Conservation (phyloP, 2,888 invertebrate genomes). For the Agrilus mali region DNA sequence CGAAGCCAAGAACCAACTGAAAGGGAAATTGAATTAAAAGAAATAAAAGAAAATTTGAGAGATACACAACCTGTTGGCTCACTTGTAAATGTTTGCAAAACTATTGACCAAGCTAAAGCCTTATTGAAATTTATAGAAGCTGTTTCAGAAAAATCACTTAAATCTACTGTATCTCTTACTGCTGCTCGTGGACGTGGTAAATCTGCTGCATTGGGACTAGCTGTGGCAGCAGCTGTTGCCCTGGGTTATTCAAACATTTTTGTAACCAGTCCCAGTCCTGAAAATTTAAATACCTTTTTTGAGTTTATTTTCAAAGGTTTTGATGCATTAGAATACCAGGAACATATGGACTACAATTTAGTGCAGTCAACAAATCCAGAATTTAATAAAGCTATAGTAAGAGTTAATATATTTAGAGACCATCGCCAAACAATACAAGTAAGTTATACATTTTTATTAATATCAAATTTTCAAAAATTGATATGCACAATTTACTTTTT, state of each 20-base stretch:
- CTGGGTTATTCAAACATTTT: constrained; percentile 83
- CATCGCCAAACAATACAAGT: constrained; percentile 90
- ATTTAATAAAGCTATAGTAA: constrained; percentile 89
- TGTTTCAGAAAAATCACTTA: constrained; percentile 78
- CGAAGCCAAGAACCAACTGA: constrained; percentile 35
- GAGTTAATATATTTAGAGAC: constrained; percentile 82
- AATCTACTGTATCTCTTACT: constrained; percentile 88
- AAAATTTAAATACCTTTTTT: constrained; percentile 94
- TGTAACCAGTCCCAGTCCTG: constrained; percentile 95
- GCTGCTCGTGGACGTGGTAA: constrained; percentile 96
- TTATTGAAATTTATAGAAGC: constrained; percentile 89
- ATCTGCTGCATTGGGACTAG: constrained; percentile 90
- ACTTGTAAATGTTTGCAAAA: constrained; percentile 79
- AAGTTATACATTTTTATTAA: constrained; percentile 10
- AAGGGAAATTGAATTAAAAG: constrained; percentile 50
- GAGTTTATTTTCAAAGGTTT: constrained; percentile 94
- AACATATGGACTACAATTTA: constrained; percentile 90
- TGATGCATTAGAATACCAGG: constrained; percentile 87
- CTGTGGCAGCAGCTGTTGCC: constrained; percentile 76
- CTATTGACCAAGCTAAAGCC: constrained; percentile 87
- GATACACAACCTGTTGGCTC: constrained; percentile 89
- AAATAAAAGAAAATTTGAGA: constrained; percentile 68
- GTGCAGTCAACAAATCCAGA: constrained; percentile 92
- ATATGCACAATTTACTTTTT: constrained; percentile 11
- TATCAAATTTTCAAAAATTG: background rate